Base-by-base conservation (phyloP, 92 coral and sea anemone species). In the Anthopleura xanthogrammica region DNA sequence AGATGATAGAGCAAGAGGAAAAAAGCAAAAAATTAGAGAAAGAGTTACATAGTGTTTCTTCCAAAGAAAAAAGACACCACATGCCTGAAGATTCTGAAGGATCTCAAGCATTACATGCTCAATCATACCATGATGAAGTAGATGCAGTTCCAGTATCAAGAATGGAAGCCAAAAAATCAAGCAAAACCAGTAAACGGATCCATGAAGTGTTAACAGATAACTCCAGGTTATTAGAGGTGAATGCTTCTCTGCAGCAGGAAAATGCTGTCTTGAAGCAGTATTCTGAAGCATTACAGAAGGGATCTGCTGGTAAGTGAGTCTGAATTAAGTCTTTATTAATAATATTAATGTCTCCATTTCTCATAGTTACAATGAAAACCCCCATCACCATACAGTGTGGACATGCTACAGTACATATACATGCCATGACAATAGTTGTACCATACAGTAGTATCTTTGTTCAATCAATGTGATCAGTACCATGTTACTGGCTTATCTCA, bases 201-300 rank as follows among this genome's bases (percentile, higher is more conserved):
- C 80, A 79, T 76, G 73, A 85, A 75, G 90, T 81, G 56, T 41
- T 82, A 87, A 17, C 87, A 40, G 98, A 97, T 77, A 97, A 94
- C 85, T 73, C 87, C 54, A 98, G 98, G 17, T 85, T 92, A 68
- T 79, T 88, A 85, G 94, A 93, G 23, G 88, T 97, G 74, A 97
- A 93, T 78, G 81, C 88, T 4, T 94, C 99, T 39, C 72, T 94
- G 11, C 95, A 92, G 39, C 90, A 90, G 57, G 99, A 97, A 84
- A 97, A 97, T 81, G 89, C 79, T 79, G 94, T 94, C 52, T 81
- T 97, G 84, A 97, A 92, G 88, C 95, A 97, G 58, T 89, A 92
- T 75, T 87, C 91, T 12, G 91, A 89, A 23, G 87, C 99, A 58
- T 87, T 97, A 19, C 94, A 91, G 43, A 92, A 89, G 74, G 95